phyloP scores from a whole-genome alignment of 2,113 vertebrate species.

The Puffinus mauretanicus region DNA sequence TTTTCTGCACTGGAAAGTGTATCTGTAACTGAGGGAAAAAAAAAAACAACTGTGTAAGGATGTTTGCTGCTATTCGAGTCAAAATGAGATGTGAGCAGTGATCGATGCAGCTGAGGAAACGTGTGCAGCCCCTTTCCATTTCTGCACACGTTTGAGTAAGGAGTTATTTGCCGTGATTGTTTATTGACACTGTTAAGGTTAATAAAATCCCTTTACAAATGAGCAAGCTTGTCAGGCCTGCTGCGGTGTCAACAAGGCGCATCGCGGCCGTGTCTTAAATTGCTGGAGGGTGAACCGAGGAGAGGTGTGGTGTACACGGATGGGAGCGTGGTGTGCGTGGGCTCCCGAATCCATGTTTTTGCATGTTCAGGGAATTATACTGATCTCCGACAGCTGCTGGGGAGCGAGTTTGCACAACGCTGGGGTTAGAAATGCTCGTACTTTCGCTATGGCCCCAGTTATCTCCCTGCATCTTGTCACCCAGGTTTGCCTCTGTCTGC shows the following conservation, averaged over 20 bases:
- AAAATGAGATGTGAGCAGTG: background rate
- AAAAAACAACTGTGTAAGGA: background rate
- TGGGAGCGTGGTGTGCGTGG: accelerated
- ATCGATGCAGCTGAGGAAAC: accelerated
- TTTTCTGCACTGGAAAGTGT: slow-evolving; percentile 38
- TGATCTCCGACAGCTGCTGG: background rate
- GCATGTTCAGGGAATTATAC: background rate
- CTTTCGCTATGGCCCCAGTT: accelerated
- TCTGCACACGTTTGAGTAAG: background rate
- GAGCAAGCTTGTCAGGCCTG: background rate
- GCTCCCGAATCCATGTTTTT: background rate
- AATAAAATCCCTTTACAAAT: background rate
- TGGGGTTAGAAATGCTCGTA: accelerated
- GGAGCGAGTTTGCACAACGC: background rate
- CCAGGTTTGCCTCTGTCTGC: background rate
- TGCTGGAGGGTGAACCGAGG: background rate
- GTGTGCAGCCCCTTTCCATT: background rate
- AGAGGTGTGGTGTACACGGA: background rate
- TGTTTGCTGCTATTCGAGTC: background rate
- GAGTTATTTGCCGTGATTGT: background rate
- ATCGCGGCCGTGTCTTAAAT: accelerated
- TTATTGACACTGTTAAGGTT: background rate
- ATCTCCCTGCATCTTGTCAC: background rate
- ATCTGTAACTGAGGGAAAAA: slow-evolving; percentile 9
- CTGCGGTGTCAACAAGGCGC: background rate